Evolutionary conservation across 35 echinoderm and acorn worm genomes (phyloP), one percentile per base, ranked within the genome.

Genomic region (Apostichopus japonicus): DNA sequence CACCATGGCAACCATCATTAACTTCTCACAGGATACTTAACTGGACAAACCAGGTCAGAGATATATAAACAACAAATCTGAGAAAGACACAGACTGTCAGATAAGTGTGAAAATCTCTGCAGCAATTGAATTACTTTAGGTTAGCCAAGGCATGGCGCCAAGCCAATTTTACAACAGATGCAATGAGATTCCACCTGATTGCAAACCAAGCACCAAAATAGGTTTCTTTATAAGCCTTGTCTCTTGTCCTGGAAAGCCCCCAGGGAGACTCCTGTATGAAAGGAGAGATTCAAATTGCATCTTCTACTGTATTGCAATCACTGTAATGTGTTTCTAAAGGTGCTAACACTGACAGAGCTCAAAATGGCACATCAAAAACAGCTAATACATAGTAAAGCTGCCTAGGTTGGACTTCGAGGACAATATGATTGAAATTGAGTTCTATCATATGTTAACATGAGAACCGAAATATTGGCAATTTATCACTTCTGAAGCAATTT

Each of bases 171-270:
- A 75, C 71, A 75, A 75, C 71, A 75, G 71, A 75, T 75, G 71
- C 71, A 19, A 75, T 75, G n/a, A n/a, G 71, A 75, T 75, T 75
- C 71, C 71, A 75, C 71, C 71, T 75, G 71, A 75, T 75, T 75
- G 71, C 13, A 75, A 75, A 75, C 71, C 13, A n/a, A 75, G 17
- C n/a, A 75, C 71, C 71, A 75, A 75, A 75, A 75, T 75, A 75
- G 71, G 17, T 75, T 75, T 75, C 21, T 19, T 75, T 14, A 23
- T 75, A 75, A 75, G 22, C 71, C 13, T 75, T 75, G 17, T 75
- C 71, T 75, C 6, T 7, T 75, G 17, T 75, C 71, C 21, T 75
- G 71, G 71, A 75, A 75, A 75, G n/a, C 71, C 71, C 71, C 71
- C 17, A 21, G 71, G 71, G 71, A 75, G n/a, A 75, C 71, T 75